Conservation (phyloP, 2,888 invertebrate species). For the Euclidia mi region DNA sequence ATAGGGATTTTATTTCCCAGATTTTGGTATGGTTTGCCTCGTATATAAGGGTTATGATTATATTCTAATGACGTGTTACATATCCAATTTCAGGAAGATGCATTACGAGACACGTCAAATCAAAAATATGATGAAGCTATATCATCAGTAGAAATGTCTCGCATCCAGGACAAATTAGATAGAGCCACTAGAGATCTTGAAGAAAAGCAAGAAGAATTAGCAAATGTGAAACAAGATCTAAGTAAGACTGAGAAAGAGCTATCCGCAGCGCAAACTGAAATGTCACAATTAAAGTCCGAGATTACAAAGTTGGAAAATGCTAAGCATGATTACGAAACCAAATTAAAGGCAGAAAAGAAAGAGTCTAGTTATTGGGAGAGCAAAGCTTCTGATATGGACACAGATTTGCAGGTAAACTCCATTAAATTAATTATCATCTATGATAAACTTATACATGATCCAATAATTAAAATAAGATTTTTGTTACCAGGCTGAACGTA, state of each 20-base stretch:
- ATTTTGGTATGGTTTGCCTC: too few species aligned
- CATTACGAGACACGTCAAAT: slow-evolving; percentile 80
- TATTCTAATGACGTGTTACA: too few species aligned
- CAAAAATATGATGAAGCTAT: slow-evolving; percentile 85
- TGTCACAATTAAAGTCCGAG: slow-evolving; percentile 79
- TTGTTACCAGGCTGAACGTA: slow-evolving; percentile 90
- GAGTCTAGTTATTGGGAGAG: slow-evolving; percentile 92
- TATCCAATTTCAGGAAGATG: slow-evolving; percentile 73
- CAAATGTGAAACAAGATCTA: slow-evolving; percentile 71
- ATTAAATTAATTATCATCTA: not conserved
- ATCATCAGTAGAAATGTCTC: slow-evolving; percentile 85
- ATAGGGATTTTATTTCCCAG: too few species aligned
- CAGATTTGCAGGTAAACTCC: slow-evolving; percentile 87
- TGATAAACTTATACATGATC: not conserved
- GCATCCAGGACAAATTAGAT: slow-evolving; percentile 84
- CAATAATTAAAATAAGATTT: not conserved
- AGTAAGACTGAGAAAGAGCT: slow-evolving; percentile 85
- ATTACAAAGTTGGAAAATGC: slow-evolving; percentile 82
- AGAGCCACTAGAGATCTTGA: slow-evolving; percentile 72
- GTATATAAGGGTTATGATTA: too few species aligned
- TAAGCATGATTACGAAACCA: slow-evolving; percentile 91
- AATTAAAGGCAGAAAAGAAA: slow-evolving; percentile 90
- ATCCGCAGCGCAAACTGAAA: slow-evolving; percentile 79
- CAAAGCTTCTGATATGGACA: slow-evolving; percentile 91
- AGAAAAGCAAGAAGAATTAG: slow-evolving; percentile 78